Percentiles rank a stretch among this genome's conserved stretches.
Conservation (phyloP, 2,113 vertebrate species). For the Empidonax alnorum region DNA sequence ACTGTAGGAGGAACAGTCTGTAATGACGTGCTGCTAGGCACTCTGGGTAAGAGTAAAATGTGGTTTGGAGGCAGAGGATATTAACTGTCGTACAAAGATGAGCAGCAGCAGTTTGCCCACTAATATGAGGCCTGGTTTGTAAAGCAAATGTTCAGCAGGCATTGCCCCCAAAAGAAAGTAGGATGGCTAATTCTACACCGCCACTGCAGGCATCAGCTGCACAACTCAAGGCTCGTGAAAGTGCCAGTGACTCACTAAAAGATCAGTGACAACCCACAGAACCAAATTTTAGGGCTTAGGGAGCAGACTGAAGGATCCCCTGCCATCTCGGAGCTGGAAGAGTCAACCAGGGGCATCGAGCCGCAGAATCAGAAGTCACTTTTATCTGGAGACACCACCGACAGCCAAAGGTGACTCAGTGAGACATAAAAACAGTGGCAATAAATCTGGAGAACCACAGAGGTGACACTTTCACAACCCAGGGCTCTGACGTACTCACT, state of each 20-base stretch:
- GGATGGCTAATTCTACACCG: not conserved
- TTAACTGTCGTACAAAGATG: not conserved
- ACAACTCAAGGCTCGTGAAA: not conserved
- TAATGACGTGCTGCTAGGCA: not conserved
- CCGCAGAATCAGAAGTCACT: not conserved
- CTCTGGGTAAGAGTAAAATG: not conserved
- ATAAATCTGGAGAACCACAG: not conserved
- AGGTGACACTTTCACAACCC: not conserved
- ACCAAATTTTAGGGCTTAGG: not conserved
- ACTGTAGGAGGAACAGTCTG: not conserved
- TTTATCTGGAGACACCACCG: fast-evolving
- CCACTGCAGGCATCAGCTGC: not conserved
- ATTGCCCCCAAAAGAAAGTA: not conserved
- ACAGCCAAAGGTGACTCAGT: not conserved
- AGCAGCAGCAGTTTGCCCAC: not conserved
- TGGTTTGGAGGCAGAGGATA: not conserved
- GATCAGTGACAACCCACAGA: not conserved
- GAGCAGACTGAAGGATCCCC: not conserved
- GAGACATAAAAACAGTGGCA: not conserved
- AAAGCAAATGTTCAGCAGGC: not conserved
- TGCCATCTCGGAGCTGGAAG: not conserved
- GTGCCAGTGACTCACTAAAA: not conserved
- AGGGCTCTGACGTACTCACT: constrained; percentile 69
- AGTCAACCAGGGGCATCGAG: not conserved
- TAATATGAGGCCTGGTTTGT: not conserved